Conservation (phyloP, 2,113 vertebrate genomes). For the Ptyas mucosa region DNA sequence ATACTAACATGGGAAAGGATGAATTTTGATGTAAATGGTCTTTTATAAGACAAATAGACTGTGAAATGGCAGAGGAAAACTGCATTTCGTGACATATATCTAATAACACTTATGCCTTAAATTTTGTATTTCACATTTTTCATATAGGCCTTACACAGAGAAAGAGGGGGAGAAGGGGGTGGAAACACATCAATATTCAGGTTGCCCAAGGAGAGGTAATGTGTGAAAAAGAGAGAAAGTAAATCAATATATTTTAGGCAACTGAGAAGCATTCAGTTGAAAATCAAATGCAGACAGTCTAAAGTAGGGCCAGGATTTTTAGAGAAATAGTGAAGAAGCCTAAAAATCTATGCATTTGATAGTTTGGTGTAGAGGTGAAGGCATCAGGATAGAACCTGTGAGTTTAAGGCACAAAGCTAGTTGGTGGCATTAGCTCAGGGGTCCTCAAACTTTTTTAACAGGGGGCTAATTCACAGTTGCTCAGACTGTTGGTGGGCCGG, state of each 20-base stretch:
- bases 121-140: constrained; percentile 54
- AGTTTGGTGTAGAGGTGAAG: constrained; percentile 29
- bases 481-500: no score
- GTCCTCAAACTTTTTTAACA: no score
- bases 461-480: no score
- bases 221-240: constrained; percentile 38
- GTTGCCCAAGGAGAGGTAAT: constrained; percentile 52
- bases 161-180: fast-evolving
- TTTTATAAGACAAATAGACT: not conserved
- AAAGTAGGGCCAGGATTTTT: constrained; percentile 68
- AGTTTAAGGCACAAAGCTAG: not conserved
- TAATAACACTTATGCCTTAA: constrained; percentile 35
- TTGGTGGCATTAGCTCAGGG: not conserved
- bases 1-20: not conserved
- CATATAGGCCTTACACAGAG: constrained; percentile 58
- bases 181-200: constrained; percentile 42
- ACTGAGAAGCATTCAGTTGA: constrained; percentile 70
- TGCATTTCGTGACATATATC: constrained; percentile 50
- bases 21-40: not conserved
- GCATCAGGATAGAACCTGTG: not conserved
- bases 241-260: constrained; percentile 74
- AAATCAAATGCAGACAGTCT: constrained; percentile 67
- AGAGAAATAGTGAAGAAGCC: constrained; percentile 68
- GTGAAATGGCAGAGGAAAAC: constrained; percentile 31
- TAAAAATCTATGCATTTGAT: constrained; percentile 75